These are phyloP conservation scores for Pristionchus pacificus DNA, from an alignment of 1,140 invertebrate species.

Conservation along the genomic window DNA sequence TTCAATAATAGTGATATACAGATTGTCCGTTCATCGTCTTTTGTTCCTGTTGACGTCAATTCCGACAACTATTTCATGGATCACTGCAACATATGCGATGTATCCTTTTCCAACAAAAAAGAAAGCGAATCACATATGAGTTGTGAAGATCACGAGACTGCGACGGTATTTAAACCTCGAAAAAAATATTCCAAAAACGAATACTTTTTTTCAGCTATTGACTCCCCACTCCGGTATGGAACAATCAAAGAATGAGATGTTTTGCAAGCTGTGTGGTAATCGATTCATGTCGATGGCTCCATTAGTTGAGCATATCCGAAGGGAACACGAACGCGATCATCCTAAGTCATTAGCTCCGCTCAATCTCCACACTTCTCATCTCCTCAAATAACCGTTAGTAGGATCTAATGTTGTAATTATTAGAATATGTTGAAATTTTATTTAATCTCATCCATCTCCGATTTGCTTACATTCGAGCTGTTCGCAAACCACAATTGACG, in stretches of 20 bases:
- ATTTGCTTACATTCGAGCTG: not conserved
- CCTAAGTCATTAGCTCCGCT: constrained; percentile 17
- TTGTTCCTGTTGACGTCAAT: too few species aligned
- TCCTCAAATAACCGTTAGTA: constrained; percentile 8
- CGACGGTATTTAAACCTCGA: constrained; percentile 11
- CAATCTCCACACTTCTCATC: constrained; percentile 13
- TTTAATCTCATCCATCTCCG: not conserved
- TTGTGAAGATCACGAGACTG: constrained; percentile 32
- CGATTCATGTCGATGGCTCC: constrained; percentile 24
- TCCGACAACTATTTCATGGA: too few species aligned
- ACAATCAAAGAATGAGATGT: not conserved
- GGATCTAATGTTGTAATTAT: not conserved
- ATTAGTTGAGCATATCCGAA: constrained; percentile 18
- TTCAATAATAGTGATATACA: constrained; percentile 1
- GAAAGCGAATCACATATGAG: constrained; percentile 16
- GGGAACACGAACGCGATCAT: constrained; percentile 23
- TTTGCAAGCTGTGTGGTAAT: constrained; percentile 25
- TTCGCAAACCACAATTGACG: not conserved
- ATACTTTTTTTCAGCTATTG: constrained; percentile 15
- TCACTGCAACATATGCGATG: constrained; percentile 30
- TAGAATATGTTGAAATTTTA: not conserved
- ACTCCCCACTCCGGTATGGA: not conserved
- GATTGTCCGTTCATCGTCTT: constrained; percentile 1
- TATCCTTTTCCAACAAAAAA: constrained; percentile 16
- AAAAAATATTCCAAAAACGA: too few species aligned